phyloP scores from a whole-genome alignment of 1,140 invertebrate species.

The Matsumurasca onukii region DNA sequence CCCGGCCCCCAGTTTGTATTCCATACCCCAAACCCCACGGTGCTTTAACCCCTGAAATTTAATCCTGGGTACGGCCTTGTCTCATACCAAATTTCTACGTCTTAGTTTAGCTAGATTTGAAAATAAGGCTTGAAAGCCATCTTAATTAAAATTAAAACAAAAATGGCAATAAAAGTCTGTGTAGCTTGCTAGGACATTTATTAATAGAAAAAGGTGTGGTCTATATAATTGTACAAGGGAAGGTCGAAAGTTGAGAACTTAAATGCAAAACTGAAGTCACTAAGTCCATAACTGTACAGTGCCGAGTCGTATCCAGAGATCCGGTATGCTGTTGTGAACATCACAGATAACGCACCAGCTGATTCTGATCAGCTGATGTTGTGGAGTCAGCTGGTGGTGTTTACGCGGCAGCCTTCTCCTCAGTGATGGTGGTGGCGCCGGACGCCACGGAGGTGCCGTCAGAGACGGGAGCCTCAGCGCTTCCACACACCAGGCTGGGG shows the following conservation, averaged over 20 bases:
- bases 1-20: no score
- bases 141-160: no score
- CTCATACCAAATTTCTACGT: no score
- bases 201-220: constrained; percentile 14
- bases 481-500: constrained; percentile 50
- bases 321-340: neutral
- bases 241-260: neutral
- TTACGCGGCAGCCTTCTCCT: constrained; percentile 39
- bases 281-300: neutral
- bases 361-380: no score
- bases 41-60: no score
- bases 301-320: neutral
- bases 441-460: constrained; percentile 37
- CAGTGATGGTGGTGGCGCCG: constrained; percentile 35
- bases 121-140: no score
- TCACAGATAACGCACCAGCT: no score
- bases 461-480: constrained; percentile 22
- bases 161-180: no score
- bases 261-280: neutral
- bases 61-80: no score
- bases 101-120: no score
- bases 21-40: no score
- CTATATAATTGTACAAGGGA: constrained; percentile 15
- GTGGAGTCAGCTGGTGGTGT: constrained; percentile 4
- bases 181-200: constrained; percentile 21